These are phyloP conservation scores for Gasteruption jaculator DNA, from an alignment of 2,888 invertebrate species.

Conservation along the genomic window DNA sequence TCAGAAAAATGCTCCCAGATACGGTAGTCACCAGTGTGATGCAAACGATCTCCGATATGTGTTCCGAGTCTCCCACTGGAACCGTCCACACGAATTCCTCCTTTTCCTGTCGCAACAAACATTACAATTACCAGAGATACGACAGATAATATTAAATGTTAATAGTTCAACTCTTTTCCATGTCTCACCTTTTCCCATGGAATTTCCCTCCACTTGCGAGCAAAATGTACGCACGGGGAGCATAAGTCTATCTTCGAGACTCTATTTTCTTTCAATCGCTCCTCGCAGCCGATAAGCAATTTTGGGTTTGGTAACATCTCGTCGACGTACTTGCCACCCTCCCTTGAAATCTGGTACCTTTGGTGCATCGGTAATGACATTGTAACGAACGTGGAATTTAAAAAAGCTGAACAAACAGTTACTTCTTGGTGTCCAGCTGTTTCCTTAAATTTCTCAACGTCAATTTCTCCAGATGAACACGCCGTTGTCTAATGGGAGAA, in stretches of 20 bases:
- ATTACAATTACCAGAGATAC: too few relatives aligned
- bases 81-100: constrained; percentile 34
- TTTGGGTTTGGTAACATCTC: constrained; percentile 32
- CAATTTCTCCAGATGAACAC: constrained; percentile 41
- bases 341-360: constrained; percentile 37
- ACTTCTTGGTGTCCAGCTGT: constrained; percentile 38
- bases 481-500: constrained; percentile 34
- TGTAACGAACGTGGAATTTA: constrained; percentile 19
- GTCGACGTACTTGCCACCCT: constrained; percentile 26
- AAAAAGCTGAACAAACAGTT: constrained; percentile 32
- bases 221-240: constrained; percentile 32
- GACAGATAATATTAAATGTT: too few relatives aligned
- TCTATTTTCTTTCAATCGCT: constrained; percentile 34
- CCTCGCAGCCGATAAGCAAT: constrained; percentile 39
- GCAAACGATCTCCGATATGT: constrained; percentile 26
- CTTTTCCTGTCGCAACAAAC: constrained; percentile 27
- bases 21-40: constrained; percentile 34
- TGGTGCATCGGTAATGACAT: constrained; percentile 42
- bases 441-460: constrained; percentile 44
- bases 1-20: constrained; percentile 32
- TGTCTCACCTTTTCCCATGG: constrained; percentile 34
- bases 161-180: neutral
- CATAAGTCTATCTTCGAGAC: constrained; percentile 40
- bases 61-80: constrained; percentile 37
- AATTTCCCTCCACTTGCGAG: constrained; percentile 41